Evolutionary conservation across 2,888 invertebrate genomes (phyloP).

Genomic region (Automeris io): DNA sequence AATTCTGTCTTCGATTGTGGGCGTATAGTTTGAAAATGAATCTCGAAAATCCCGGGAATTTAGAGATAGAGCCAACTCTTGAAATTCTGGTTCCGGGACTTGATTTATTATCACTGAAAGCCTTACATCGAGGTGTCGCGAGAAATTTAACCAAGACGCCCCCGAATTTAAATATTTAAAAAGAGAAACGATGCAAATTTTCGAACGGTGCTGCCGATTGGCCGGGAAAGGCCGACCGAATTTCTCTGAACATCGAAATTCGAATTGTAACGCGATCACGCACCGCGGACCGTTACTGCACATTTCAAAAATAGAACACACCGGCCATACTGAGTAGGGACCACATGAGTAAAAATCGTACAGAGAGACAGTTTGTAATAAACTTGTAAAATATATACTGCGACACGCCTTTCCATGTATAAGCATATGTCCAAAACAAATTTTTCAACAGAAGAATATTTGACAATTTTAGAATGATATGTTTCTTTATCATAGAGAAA

Average conservation of each 20-base stretch:
- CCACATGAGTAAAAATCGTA: too few species aligned
- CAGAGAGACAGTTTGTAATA: slow-evolving; percentile 21
- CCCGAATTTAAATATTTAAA: slow-evolving; percentile 50
- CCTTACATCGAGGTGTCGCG: slow-evolving; percentile 14
- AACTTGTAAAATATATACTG: too few species aligned
- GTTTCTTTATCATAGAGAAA: too few species aligned
- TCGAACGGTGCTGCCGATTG: slow-evolving; percentile 31
- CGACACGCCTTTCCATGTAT: too few species aligned
- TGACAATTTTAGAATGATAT: too few species aligned
- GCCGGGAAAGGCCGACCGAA: slow-evolving; percentile 46
- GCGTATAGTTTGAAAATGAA: too few species aligned
- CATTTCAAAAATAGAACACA: slow-evolving; percentile 74
- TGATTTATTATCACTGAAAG: slow-evolving; percentile 4
- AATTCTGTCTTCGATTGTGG: too few species aligned
- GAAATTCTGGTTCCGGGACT: too few species aligned
- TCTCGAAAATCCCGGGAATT: too few species aligned
- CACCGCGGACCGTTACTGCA: slow-evolving; percentile 69
- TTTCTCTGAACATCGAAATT: slow-evolving; percentile 72
- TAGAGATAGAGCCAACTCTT: too few species aligned
- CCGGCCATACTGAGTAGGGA: slow-evolving; percentile 70
- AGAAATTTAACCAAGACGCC: slow-evolving; percentile 30
- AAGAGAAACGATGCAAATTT: slow-evolving; percentile 63
- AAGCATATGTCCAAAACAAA: too few species aligned
- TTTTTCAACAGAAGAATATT: too few species aligned
- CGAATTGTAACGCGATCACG: slow-evolving; percentile 69